Conservation (phyloP, 2,888 invertebrate genomes). For the Drosophila monieri region DNA sequence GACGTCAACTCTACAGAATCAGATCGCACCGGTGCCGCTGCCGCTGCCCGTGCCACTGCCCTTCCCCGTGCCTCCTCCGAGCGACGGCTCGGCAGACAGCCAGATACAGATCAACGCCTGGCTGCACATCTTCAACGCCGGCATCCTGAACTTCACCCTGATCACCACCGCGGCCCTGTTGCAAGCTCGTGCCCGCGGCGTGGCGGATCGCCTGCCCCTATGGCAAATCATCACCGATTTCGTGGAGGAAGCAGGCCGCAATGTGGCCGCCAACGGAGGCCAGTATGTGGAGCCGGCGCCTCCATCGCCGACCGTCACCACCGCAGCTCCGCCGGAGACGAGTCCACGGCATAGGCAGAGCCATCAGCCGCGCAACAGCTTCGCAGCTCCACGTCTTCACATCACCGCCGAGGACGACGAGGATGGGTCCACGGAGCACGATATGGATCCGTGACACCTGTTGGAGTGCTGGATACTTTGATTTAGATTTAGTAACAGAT, state of each 20-base stretch:
- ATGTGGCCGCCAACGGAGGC: slow-evolving; percentile 50
- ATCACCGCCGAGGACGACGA: slow-evolving; percentile 71
- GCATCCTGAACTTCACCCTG: slow-evolving; percentile 63
- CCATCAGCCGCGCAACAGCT: slow-evolving; percentile 5
- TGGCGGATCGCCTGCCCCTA: slow-evolving; percentile 43
- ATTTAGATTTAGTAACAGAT: neutral
- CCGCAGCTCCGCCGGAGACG: neutral
- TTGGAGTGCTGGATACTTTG: neutral
- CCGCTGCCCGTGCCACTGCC: slow-evolving; percentile 20
- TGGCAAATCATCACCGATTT: slow-evolving; percentile 66
- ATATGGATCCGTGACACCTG: neutral
- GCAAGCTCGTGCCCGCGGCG: slow-evolving; percentile 57
- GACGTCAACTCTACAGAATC: neutral
- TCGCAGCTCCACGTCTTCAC: slow-evolving; percentile 50
- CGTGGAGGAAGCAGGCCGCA: slow-evolving; percentile 65
- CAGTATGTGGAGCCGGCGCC: slow-evolving; percentile 29
- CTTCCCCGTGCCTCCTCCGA: slow-evolving; percentile 14
- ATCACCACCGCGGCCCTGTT: slow-evolving; percentile 59
- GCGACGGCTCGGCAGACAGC: slow-evolving; percentile 29
- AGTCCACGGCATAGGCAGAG: slow-evolving; percentile 17
- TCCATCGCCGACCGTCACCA: neutral
- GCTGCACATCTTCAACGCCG: slow-evolving; percentile 68
- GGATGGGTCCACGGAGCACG: slow-evolving; percentile 20
- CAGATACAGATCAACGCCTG: slow-evolving; percentile 51
- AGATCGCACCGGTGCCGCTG: slow-evolving; percentile 7